Conservation (phyloP, 2,888 invertebrate species). For the Noctuana brunneofusca region DNA sequence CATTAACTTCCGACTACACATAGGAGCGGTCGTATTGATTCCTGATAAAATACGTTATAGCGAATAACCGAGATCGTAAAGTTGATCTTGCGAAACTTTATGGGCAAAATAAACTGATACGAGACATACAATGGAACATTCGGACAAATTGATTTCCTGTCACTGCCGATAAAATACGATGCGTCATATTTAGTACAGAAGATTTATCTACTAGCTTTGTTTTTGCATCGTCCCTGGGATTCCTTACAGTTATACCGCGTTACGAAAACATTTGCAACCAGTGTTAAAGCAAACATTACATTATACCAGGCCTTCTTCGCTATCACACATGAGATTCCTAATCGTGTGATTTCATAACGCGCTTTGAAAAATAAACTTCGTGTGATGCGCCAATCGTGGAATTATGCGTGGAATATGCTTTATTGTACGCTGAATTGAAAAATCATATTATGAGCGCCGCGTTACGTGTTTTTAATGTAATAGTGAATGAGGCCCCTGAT, state of each 20-base stretch:
- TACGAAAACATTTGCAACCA: slow-evolving; percentile 10
- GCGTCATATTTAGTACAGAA: slow-evolving; percentile 18
- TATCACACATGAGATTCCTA: too few relatives aligned
- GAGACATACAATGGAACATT: slow-evolving; percentile 29
- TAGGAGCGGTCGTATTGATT: slow-evolving; percentile 35
- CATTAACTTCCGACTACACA: slow-evolving; percentile 32
- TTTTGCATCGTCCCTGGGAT: slow-evolving; percentile 15
- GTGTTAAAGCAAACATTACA: slow-evolving; percentile 31
- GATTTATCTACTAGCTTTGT: slow-evolving; percentile 8
- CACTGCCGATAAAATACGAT: slow-evolving; percentile 22
- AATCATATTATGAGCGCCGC: too few relatives aligned
- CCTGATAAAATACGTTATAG: slow-evolving; percentile 43
- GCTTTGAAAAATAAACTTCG: too few relatives aligned
- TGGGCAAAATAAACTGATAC: slow-evolving; percentile 31
- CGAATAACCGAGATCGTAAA: slow-evolving; percentile 39
- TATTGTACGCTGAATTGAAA: too few relatives aligned
- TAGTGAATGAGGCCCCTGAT: too few relatives aligned
- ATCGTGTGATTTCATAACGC: too few relatives aligned
- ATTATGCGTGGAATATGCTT: too few relatives aligned
- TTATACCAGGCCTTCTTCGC: too few relatives aligned
- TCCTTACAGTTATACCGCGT: slow-evolving; percentile 16
- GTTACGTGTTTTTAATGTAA: too few relatives aligned
- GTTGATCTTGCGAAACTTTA: slow-evolving; percentile 33
- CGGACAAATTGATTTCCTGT: slow-evolving; percentile 27
- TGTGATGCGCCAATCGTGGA: too few relatives aligned